Evolutionary conservation across 2,113 vertebrate species (phyloP).

Genomic region (Hymenochirus boettgeri): DNA sequence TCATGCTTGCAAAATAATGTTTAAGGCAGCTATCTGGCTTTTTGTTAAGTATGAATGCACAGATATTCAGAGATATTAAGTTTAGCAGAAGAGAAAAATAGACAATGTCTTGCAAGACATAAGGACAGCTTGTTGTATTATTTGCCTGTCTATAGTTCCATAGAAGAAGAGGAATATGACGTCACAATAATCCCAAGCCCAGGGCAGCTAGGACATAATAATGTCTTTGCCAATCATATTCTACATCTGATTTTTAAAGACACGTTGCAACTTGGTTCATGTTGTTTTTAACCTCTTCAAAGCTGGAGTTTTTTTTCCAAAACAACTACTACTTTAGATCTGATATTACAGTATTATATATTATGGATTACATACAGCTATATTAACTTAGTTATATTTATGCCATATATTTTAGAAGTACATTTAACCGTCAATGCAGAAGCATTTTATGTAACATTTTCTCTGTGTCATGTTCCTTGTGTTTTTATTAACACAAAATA

Average conservation of each 20-base stretch:
- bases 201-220: conserved; percentile 70
- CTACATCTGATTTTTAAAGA: conserved; percentile 68
- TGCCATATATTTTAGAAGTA: no score
- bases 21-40: conserved; percentile 68
- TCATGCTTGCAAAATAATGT: conserved; percentile 59
- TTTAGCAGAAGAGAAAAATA: conserved; percentile 72
- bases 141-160: conserved; percentile 87
- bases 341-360: background rate
- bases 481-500: no score
- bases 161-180: conserved; percentile 87
- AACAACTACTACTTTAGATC: background rate
- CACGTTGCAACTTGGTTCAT: conserved; percentile 56
- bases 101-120: conserved; percentile 73
- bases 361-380: no score
- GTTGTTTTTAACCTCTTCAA: conserved; percentile 42
- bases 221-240: conserved; percentile 78
- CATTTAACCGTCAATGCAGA: background rate
- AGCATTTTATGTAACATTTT: no score
- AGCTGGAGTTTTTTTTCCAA: no score
- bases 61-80: conserved; percentile 64
- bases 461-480: no score
- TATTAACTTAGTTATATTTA: no score
- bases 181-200: conserved; percentile 91
- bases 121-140: conserved; percentile 83
- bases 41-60: conserved; percentile 58